Evolutionary conservation across 2,888 invertebrate genomes (phyloP), one percentile per base, ranked within the genome.

Genomic region (Xestia sexstrigata): DNA sequence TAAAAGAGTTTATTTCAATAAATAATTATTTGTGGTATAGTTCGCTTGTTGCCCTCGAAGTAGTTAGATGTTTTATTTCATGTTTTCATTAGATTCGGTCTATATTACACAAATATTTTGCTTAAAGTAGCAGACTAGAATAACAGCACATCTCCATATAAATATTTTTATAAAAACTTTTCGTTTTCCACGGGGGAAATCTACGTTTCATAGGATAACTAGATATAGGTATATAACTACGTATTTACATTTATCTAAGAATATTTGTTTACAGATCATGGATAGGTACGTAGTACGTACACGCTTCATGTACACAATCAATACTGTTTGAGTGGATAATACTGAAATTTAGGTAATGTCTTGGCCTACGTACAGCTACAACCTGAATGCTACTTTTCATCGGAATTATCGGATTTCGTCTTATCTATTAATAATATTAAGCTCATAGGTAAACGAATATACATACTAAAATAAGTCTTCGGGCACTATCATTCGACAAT

Each of bases 401-500:
- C 88, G 87, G 89, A 90, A 89, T 90, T 87, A 77, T 89, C 84
- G 88, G 82, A 74, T 84, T 80, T 89, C 87, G 84, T 87, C 83
- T 87, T 89, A 89, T 75, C 81, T 89, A 85, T 85, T 69, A 68
- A 82, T 76, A 77, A 85, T 83, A 86, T 84, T 82, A 88, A 85
- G 86, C 91, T 85, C 89, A 90, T 87, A 87, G 80, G 79, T 87
- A 89, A 91, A 90, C 90, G 84, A 89, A 90, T 90, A 91, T 90
- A 90, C 88, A 90, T 87, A 89, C 85, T 90, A 90, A 89, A 88
- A 87, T 89, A 91, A 92, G 91, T 93, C 91, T 92, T 92, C 89
- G 91, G 86, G 89, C 91, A 90, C 93, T 91, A 91, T 90, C 87
- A 85, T 84, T 71, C 49, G 58, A 73, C 71, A 60, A 82, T 85